Base-by-base conservation (phyloP, 2,113 vertebrate species). In the Chaetodon auriga region DNA sequence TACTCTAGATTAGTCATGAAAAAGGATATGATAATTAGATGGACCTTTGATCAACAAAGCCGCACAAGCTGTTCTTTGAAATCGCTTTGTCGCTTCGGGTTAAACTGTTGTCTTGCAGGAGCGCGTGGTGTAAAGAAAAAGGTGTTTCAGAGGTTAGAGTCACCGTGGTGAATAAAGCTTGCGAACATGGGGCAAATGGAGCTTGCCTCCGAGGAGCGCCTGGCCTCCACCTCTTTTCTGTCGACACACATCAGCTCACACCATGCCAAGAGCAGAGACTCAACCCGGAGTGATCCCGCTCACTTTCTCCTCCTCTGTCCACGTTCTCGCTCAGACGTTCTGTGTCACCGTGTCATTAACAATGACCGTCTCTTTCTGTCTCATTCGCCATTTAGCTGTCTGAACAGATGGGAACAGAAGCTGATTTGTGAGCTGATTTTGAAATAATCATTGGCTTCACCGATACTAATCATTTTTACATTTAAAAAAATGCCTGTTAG, bases 241-340 rank as follows among this genome's bases (percentile, higher is more conserved):
- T 90, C 74, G 49, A 84, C 82, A 80, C 69, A 41, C 54, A 89
- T 90, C 85, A 84, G 63, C 63, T 88, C 85, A 87, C 80, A 84
- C 82, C 71, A 80, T 65, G 68, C 86, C 80, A 48, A 71, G 53
- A 86, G 84, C 83, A 66, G 66, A 80, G 69, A 16, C 72, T 83
- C 75, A 75, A 81, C 78, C 73, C 80, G 36, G 41, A 84, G 63
- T 83, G 75, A 71, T 84, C 75, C 68, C 43, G 60, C 58, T 71
- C 53, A 72, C 73, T 69, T 68, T 78, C 73, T 49, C 46, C 38
- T 79, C 48, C 68, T 64, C 23, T 61, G 21, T 85, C 70, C 38
- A 12, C 70, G 66, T 79, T 61, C 16, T 78, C 75, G 66, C 69
- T 4, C 41, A 83, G 45, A 68, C 64, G 55, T 64, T 72, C 41